Percentiles rank a stretch among this genome's conserved stretches.
Evolutionary conservation across 2,113 vertebrate genomes (phyloP).

Genomic region (Anguilla japonica): DNA sequence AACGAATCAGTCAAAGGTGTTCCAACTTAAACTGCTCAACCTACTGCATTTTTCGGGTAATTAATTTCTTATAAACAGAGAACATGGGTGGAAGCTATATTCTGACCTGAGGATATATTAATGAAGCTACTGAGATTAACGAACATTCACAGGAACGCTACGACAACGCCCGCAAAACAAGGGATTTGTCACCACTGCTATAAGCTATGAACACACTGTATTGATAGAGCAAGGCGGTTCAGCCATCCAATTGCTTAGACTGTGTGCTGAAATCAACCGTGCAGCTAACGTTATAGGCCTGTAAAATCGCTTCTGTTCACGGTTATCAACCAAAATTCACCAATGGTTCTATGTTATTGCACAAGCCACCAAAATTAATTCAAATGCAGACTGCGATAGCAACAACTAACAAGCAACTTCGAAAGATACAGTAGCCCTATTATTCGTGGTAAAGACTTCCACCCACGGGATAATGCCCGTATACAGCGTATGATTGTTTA

Average conservation of each 20-base stretch:
- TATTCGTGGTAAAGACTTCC: background rate
- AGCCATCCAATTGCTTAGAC: background rate
- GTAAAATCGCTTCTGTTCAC: background rate
- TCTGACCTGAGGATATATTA: background rate
- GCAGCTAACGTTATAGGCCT: background rate
- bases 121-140: background rate
- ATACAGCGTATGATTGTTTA: background rate
- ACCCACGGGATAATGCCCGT: constrained; percentile 7
- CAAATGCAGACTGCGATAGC: background rate
- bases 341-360: background rate
- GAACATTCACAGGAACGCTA: background rate
- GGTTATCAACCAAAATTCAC: background rate
- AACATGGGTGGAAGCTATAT: background rate
- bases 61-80: no score
- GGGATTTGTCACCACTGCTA: background rate
- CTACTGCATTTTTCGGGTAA: no score
- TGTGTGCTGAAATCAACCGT: background rate
- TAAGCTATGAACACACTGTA: background rate
- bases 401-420: background rate
- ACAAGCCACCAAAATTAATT: background rate
- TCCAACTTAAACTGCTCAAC: no score
- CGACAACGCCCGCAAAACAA: background rate
- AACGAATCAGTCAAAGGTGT: no score
- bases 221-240: background rate
- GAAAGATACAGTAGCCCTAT: background rate